Evolutionary conservation across 2,888 invertebrate genomes (phyloP).

Genomic region (Heliconius hortense): DNA sequence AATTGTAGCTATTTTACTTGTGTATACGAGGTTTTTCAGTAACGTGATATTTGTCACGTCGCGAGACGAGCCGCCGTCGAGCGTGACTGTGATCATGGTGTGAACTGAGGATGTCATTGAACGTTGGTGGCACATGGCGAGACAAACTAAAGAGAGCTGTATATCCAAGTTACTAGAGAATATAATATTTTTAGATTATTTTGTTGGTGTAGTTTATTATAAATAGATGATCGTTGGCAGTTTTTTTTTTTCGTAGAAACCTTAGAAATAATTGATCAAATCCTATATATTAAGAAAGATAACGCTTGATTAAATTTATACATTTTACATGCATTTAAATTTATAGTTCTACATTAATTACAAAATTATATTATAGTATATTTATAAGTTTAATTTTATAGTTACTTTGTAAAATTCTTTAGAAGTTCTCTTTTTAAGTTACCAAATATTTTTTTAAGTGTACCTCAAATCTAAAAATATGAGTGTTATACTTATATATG

Average conservation of each 20-base stretch:
- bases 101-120: slow-evolving; percentile 38
- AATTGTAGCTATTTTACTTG: slow-evolving; percentile 32
- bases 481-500: too few relatives aligned
- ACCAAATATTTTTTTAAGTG: too few relatives aligned
- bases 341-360: neutral
- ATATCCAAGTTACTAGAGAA: neutral
- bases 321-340: too few relatives aligned
- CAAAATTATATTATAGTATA: neutral
- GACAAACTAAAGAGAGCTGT: neutral
- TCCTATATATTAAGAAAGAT: neutral
- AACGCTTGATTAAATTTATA: neutral
- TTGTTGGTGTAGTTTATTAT: neutral
- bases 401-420: too few relatives aligned
- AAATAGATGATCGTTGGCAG: neutral
- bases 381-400: too few relatives aligned
- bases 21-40: slow-evolving; percentile 34
- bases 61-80: slow-evolving; percentile 32
- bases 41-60: slow-evolving; percentile 40
- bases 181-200: neutral
- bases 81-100: slow-evolving; percentile 39
- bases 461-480: too few relatives aligned
- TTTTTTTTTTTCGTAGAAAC: neutral
- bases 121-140: slow-evolving; percentile 23
- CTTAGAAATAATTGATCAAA: neutral
- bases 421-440: too few relatives aligned